phyloP scores from a whole-genome alignment of 2,113 vertebrate species.

The Cacatua alba region DNA sequence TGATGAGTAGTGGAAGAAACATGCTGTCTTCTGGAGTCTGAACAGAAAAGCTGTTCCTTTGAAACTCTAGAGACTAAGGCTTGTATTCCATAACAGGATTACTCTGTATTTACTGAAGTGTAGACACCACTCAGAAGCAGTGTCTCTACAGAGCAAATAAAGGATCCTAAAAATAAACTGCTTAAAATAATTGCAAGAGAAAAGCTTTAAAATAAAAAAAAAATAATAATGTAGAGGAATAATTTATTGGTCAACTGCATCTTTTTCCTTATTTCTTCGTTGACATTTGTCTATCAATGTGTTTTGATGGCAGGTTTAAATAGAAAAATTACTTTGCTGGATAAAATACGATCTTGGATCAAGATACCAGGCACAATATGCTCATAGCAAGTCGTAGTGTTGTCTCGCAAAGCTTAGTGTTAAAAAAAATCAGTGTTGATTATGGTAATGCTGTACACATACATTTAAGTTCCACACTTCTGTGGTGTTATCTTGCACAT shows the following conservation, averaged over 20 bases:
- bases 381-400: background rate
- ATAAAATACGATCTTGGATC: background rate
- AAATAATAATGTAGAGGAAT: background rate
- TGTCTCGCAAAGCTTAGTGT: background rate
- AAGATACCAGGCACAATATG: background rate
- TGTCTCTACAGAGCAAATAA: background rate
- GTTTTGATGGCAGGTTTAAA: background rate
- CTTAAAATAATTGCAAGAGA: background rate
- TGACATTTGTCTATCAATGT: background rate
- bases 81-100: slow-evolving; percentile 14
- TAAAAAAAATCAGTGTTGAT: background rate
- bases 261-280: background rate
- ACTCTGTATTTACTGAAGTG: background rate
- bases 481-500: background rate
- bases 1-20: background rate
- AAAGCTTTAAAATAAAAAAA: background rate
- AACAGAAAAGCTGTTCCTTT: slow-evolving; percentile 26
- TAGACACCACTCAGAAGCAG: background rate
- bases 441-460: background rate
- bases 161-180: background rate
- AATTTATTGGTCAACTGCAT: background rate
- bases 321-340: background rate
- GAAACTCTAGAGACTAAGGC: slow-evolving; percentile 31
- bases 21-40: background rate
- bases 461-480: background rate